These are phyloP conservation scores for Lasiurus cinereus DNA, from an alignment of 2,113 vertebrate species.

Conservation along the genomic window DNA sequence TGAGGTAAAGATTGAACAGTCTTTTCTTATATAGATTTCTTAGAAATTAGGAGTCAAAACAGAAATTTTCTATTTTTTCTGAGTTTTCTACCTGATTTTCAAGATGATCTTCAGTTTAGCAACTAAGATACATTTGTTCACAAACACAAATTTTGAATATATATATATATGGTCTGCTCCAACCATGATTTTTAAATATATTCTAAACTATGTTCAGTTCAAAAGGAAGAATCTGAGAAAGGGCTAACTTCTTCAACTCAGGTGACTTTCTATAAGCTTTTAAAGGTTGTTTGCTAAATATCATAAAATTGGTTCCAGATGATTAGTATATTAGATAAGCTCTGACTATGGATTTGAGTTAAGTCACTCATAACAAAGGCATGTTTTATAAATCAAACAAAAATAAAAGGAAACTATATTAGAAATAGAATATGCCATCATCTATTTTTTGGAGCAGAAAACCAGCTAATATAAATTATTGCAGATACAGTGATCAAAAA, in stretches of 20 bases:
- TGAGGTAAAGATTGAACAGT: not conserved
- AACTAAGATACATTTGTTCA: not conserved
- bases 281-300: not conserved
- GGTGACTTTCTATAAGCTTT: not conserved
- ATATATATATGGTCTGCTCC: too few species aligned
- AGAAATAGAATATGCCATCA: not conserved
- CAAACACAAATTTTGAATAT: not conserved
- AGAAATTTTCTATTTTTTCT: not conserved
- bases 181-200: not conserved
- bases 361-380: not conserved
- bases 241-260: not conserved
- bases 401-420: not conserved
- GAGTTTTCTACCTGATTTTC: not conserved
- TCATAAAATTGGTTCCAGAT: not conserved
- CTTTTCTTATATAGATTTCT: not conserved
- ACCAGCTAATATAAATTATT: not conserved
- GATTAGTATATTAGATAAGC: not conserved
- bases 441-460: not conserved
- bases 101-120: not conserved
- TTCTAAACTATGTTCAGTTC: not conserved
- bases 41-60: not conserved
- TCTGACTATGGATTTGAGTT: not conserved
- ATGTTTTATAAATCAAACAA: constrained; percentile 31
- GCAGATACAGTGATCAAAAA: not conserved
- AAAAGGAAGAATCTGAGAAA: not conserved